A percentile compares a stretch with the other conserved stretches of the same genome.
Conservation (phyloP, 2,888 invertebrate genomes). For the Glaucopsyche alexis region DNA sequence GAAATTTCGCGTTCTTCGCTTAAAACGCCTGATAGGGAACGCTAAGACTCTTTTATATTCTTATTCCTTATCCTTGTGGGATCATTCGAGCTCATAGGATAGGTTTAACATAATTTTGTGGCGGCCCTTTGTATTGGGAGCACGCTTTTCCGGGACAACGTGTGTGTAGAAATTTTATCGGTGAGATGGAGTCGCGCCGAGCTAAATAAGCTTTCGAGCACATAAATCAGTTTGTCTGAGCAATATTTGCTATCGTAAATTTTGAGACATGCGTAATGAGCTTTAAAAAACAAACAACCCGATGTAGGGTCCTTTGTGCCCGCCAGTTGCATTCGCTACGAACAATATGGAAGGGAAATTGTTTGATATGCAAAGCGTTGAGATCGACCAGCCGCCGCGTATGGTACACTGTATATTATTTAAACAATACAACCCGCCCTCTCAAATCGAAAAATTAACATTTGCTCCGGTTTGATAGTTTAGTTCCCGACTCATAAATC, state of each 20-base stretch:
- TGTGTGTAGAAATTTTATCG: constrained; percentile 57
- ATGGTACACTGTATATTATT: constrained; percentile 56
- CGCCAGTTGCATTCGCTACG: constrained; percentile 63
- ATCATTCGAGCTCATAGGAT: constrained; percentile 75
- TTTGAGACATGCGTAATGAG: constrained; percentile 65
- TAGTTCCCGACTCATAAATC: constrained; percentile 24
- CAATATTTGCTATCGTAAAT: constrained; percentile 64
- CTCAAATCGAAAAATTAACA: constrained; percentile 37
- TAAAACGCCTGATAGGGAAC: constrained; percentile 71
- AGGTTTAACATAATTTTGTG: constrained; percentile 76
- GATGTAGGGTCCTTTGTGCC: constrained; percentile 59
- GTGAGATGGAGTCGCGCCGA: constrained; percentile 52
- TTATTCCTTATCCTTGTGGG: constrained; percentile 74
- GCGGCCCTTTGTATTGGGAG: constrained; percentile 63
- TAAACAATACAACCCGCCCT: constrained; percentile 43
- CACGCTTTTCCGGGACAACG: constrained; percentile 51
- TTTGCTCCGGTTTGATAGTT: constrained; percentile 22
- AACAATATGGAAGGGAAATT: constrained; percentile 66
- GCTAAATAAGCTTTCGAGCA: constrained; percentile 52
- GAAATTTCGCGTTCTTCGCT: constrained; percentile 70
- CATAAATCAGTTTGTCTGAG: constrained; percentile 56
- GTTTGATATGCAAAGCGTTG: constrained; percentile 70
- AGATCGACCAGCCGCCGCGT: constrained; percentile 60
- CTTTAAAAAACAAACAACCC: constrained; percentile 72
- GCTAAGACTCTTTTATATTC: constrained; percentile 77